Evolutionary conservation across 2,797 vertebrate species (phyloP).

Genomic region (Bradypodion ventrale): DNA sequence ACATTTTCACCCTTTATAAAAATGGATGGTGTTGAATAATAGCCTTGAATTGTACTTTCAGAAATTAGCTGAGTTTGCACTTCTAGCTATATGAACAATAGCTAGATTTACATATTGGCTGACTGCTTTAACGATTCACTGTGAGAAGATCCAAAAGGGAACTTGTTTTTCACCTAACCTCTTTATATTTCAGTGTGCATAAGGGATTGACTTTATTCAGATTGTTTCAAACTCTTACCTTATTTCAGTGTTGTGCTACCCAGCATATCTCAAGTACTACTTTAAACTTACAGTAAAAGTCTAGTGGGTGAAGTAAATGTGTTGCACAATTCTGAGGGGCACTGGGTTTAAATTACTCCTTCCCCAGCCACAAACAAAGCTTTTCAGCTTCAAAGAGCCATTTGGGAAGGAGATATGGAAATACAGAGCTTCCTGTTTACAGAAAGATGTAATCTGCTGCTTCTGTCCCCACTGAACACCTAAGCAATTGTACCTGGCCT

Average conservation of each 20-base stretch:
- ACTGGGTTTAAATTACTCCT: too few species aligned
- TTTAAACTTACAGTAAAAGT: not conserved
- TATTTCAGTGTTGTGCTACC: not conserved
- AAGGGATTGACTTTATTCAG: not conserved
- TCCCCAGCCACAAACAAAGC: too few species aligned
- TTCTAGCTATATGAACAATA: not conserved
- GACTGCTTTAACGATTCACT: not conserved
- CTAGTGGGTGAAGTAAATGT: too few species aligned
- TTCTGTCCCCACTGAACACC: too few species aligned
- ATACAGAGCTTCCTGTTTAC: too few species aligned
- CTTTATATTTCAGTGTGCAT: not conserved
- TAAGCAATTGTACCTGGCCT: too few species aligned
- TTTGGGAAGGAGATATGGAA: too few species aligned
- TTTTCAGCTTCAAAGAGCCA: too few species aligned
- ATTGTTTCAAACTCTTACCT: not conserved
- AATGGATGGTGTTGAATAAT: conserved; percentile 1
- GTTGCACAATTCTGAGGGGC: too few species aligned
- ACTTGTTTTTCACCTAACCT: not conserved
- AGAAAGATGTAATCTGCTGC: too few species aligned
- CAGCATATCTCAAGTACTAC: too few species aligned
- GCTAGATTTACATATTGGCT: not conserved
- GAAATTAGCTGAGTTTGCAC: conserved; percentile 20
- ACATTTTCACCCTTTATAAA: conserved; percentile 14
- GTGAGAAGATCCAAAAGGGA: not conserved
- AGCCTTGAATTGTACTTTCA: conserved; percentile 13